phyloP scores from a whole-genome alignment of 2,797 vertebrate species.

The Petrocephalus sullivani region DNA sequence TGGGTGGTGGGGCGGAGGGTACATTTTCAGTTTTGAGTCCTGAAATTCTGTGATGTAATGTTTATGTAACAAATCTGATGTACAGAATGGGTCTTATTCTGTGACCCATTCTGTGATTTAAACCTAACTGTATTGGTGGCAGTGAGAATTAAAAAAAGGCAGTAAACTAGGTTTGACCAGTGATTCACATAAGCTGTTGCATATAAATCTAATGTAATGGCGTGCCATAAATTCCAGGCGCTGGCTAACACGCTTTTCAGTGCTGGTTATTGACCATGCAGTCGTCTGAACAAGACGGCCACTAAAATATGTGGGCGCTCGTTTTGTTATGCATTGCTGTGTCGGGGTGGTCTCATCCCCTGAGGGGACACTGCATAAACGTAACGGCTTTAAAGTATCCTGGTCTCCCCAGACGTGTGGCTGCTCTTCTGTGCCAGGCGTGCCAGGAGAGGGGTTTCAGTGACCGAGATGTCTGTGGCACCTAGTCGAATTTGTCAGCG shows the following conservation, averaged over 20 bases:
- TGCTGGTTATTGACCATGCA: background rate
- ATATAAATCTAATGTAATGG: background rate
- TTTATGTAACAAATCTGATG: conserved; percentile 11
- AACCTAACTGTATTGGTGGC: background rate
- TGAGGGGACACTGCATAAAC: background rate
- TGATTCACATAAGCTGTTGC: background rate
- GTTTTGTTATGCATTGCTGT: background rate
- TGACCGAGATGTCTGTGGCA: background rate
- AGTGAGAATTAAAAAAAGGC: background rate
- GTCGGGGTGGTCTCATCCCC: background rate
- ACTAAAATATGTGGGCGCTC: background rate
- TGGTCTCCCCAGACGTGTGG: background rate
- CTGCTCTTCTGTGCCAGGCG: background rate
- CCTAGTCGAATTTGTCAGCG: background rate
- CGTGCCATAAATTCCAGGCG: background rate
- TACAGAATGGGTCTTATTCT: background rate
- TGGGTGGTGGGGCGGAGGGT: background rate
- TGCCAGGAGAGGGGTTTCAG: background rate
- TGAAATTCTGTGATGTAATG: background rate
- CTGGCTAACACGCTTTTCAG: background rate
- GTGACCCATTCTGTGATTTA: background rate
- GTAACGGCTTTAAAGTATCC: background rate
- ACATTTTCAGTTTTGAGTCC: background rate
- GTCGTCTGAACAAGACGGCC: background rate
- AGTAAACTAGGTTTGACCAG: background rate